Base-by-base conservation (phyloP, 2,797 vertebrate genomes). In the Poecilia wingei region DNA sequence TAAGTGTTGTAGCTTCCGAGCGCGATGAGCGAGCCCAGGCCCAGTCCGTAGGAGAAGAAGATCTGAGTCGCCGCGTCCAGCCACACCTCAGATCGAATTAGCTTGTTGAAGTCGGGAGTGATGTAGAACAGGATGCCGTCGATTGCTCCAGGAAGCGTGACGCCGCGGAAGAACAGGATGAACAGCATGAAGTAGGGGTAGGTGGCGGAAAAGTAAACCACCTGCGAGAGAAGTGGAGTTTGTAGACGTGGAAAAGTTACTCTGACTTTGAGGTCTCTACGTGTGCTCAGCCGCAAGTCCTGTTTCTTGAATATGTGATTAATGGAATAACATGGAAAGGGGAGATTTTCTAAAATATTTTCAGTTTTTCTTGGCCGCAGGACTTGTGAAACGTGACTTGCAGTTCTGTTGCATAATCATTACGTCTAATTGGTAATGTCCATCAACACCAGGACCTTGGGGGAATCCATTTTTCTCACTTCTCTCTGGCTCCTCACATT, bases 151-250 rank as follows among this genome's bases (percentile, higher is more conserved):
- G 97, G 97, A 68, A 98, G 95, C 0, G 96, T 98, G 88, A 98
- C 92, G 64, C 97, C 97, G 13, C 97, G 97, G 85, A 98, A 97
- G 87, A 98, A 97, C 53, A 98, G 95, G 91, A 98, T 97, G 88
- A 97, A 93, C 22, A 98, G 94, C 97, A 98, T 98, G 89, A 98
- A 94, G 92, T 98, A 98, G 14, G 97, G 97, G 71, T 98, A 98
- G 1, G 97, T 98, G 55, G 97, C 97, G 0, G 97, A 98, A 94
- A 98, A 98, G 90, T 98, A 98, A 83, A 98, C 97, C 79, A 98
- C 97, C 97, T 98, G 78, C 25, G 3, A 82, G 71, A 82, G 18
- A 82, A 28, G 33, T 4, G 61, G 14, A 10, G 0, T 46, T 68
- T 78, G 31, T 49, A 36, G 2, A 31, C 41, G 2, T 12, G 66